Conservation (phyloP, 2,113 vertebrate genomes). For the Acanthisitta chloris region DNA sequence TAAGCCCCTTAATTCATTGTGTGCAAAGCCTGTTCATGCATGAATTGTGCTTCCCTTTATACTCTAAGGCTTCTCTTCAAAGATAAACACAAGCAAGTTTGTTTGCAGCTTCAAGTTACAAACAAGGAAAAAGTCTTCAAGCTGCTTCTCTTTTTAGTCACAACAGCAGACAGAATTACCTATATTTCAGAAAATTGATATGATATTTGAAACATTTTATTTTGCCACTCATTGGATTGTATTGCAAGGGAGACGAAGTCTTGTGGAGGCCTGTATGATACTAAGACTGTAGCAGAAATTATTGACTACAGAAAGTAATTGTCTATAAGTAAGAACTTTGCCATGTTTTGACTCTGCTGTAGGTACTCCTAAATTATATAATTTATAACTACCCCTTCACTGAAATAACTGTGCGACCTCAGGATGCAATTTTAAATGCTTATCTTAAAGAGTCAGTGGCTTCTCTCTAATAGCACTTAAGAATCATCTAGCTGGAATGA, state of each 20-base stretch:
- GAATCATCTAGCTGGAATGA: background rate
- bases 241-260: background rate
- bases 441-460: background rate
- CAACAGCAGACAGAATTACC: background rate
- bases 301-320: background rate
- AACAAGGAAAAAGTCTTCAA: background rate
- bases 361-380: background rate
- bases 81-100: background rate
- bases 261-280: background rate
- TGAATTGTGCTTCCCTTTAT: background rate
- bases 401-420: background rate
- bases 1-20: background rate
- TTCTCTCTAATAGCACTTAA: background rate
- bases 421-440: background rate
- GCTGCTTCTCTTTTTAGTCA: background rate
- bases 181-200: background rate
- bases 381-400: conserved; percentile 6
- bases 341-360: background rate
- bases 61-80: background rate
- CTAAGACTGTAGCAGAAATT: background rate
- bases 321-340: background rate
- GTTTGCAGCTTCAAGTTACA: background rate
- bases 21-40: background rate
- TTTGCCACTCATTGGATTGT: background rate
- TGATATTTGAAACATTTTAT: background rate